These are phyloP conservation scores for Myotis planiceps DNA, from an alignment of 2,797 vertebrate genomes.

Conservation along the genomic window DNA sequence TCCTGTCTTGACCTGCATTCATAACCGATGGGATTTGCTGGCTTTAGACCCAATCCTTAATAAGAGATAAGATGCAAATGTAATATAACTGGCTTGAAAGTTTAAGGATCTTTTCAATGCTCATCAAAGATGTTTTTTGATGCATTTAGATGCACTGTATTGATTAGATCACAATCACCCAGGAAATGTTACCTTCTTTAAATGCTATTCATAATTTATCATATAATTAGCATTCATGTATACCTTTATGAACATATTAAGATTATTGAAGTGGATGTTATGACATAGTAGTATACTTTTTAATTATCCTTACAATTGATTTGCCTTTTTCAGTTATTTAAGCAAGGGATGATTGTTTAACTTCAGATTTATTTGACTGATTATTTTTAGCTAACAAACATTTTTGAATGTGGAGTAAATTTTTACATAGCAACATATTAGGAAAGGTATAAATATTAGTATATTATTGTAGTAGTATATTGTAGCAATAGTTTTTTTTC, in stretches of 20 bases:
- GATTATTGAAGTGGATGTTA: conserved; percentile 10
- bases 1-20: conserved; percentile 87
- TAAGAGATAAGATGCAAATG: conserved; percentile 84
- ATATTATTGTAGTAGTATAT: neutral
- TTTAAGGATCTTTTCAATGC: conserved; percentile 72
- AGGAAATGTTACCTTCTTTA: conserved; percentile 64
- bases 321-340: conserved; percentile 44
- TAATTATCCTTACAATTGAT: conserved; percentile 47
- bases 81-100: conserved; percentile 64
- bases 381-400: neutral
- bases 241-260: conserved; percentile 24
- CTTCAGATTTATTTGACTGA: neutral
- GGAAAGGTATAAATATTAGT: neutral
- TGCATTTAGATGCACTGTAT: conserved; percentile 60
- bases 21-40: conserved; percentile 84
- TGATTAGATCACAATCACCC: conserved; percentile 65
- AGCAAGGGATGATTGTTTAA: conserved; percentile 2
- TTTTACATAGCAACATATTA: conserved; percentile 31
- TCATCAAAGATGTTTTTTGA: conserved; percentile 74
- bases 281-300: conserved; percentile 16
- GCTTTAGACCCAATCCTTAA: conserved; percentile 83
- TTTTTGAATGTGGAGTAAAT: neutral
- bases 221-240: conserved; percentile 51
- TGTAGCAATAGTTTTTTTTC: neutral
- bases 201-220: conserved; percentile 71